A percentile compares a stretch with the other conserved stretches of the same genome.
phyloP scores from a whole-genome alignment of 2,888 invertebrate species.

The Taphrorychus bicolor region DNA sequence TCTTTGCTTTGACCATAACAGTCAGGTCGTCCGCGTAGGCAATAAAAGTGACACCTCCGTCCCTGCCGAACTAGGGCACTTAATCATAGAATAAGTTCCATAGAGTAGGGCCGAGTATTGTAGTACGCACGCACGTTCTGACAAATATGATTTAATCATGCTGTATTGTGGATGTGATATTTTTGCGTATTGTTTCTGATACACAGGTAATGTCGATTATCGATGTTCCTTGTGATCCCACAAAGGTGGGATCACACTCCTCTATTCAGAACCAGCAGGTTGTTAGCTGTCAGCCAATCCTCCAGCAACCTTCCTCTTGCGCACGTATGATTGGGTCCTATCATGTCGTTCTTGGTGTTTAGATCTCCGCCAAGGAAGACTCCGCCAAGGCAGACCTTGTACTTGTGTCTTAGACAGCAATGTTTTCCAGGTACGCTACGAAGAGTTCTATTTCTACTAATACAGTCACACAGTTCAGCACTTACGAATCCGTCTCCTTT shows the following conservation, averaged over 20 bases:
- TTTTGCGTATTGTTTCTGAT: neutral
- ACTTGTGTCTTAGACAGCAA: neutral
- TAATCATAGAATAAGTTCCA: no score
- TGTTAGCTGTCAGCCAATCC: neutral
- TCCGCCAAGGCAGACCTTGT: no score
- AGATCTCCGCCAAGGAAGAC: neutral
- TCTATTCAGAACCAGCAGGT: neutral
- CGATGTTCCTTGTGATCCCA: neutral
- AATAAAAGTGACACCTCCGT: no score
- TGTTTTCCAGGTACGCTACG: neutral
- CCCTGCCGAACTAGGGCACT: no score
- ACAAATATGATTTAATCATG: no score
- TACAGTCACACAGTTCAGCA: neutral
- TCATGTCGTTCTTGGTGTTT: neutral
- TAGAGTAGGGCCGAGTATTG: no score
- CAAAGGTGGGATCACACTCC: neutral
- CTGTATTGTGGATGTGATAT: neutral
- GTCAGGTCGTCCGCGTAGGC: no score
- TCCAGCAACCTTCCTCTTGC: slow-evolving; percentile 1
- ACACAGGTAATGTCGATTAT: neutral
- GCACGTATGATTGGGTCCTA: neutral
- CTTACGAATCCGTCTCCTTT: neutral
- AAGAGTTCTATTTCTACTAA: no score
- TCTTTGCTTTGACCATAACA: no score
- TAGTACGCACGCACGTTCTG: no score